Evolutionary conservation across 1,140 invertebrate species (phyloP).

Genomic region (Leguminivora glycinivorella): DNA sequence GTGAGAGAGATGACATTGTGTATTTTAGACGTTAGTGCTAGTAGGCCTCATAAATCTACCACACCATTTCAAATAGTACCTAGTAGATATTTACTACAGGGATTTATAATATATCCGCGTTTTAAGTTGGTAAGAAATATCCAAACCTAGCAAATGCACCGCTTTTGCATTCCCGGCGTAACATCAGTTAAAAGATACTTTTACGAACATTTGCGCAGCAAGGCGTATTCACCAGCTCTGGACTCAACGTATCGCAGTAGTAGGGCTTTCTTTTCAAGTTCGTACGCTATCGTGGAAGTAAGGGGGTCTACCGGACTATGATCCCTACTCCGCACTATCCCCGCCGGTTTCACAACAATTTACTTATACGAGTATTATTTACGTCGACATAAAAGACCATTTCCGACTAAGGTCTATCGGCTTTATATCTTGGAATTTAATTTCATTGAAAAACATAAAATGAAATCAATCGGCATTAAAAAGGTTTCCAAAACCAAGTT

Average conservation of each 20-base stretch:
- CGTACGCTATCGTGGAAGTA: constrained; percentile 10
- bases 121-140: neutral
- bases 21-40: neutral
- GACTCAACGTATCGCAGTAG: neutral
- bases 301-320: neutral
- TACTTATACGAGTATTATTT: constrained; percentile 44
- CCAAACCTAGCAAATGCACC: too few species aligned
- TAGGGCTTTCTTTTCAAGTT: neutral
- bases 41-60: neutral
- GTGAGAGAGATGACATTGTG: neutral
- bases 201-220: too few species aligned
- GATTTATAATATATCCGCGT: neutral
- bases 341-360: constrained; percentile 28
- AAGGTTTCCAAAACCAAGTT: neutral
- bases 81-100: neutral
- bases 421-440: neutral
- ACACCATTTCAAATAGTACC: neutral
- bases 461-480: neutral
- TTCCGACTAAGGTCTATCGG: constrained; percentile 11
- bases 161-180: too few species aligned
- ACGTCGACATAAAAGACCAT: neutral
- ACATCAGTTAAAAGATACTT: too few species aligned
- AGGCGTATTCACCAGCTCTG: too few species aligned
- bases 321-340: constrained; percentile 15
- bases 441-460: neutral